Evolutionary conservation across 2,888 invertebrate genomes (phyloP).

Genomic region (Phortica okadai): DNA sequence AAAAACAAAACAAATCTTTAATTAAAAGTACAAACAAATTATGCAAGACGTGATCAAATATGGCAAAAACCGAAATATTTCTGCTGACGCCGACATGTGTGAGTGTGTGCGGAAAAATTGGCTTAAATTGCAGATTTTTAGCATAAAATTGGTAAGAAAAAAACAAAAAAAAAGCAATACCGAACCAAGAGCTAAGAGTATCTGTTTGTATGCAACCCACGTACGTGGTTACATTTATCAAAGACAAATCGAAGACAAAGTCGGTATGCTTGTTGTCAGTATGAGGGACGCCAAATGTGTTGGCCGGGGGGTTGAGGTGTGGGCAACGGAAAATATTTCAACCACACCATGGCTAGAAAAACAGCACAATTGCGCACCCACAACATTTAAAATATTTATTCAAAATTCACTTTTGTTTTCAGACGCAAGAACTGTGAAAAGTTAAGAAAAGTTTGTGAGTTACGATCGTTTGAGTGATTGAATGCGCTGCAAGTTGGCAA

Average conservation of each 20-base stretch:
- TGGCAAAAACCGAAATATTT: constrained; percentile 70
- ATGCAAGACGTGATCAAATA: constrained; percentile 68
- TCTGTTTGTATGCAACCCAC: constrained; percentile 1
- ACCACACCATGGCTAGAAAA: not conserved
- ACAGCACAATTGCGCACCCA: not conserved
- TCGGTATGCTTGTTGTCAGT: constrained; percentile 48
- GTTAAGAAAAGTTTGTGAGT: not conserved
- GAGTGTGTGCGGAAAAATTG: constrained; percentile 44
- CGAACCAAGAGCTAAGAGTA: constrained; percentile 1
- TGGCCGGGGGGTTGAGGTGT: constrained; percentile 35
- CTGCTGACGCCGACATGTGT: constrained; percentile 23
- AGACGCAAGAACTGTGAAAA: not conserved
- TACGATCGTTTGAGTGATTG: not conserved
- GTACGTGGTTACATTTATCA: constrained; percentile 41
- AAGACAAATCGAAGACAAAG: constrained; percentile 67
- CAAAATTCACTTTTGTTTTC: constrained; percentile 2
- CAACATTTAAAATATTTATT: not conserved
- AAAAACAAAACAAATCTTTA: constrained; percentile 62
- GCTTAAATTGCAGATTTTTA: constrained; percentile 19
- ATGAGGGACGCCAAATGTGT: constrained; percentile 1
- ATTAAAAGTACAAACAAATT: constrained; percentile 68
- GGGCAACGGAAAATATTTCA: constrained; percentile 15
- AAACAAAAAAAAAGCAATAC: not conserved
- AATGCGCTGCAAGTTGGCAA: not conserved
- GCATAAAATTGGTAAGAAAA: not conserved